Evolutionary conservation across 2,113 vertebrate species (phyloP).

Genomic region (Meles meles): DNA sequence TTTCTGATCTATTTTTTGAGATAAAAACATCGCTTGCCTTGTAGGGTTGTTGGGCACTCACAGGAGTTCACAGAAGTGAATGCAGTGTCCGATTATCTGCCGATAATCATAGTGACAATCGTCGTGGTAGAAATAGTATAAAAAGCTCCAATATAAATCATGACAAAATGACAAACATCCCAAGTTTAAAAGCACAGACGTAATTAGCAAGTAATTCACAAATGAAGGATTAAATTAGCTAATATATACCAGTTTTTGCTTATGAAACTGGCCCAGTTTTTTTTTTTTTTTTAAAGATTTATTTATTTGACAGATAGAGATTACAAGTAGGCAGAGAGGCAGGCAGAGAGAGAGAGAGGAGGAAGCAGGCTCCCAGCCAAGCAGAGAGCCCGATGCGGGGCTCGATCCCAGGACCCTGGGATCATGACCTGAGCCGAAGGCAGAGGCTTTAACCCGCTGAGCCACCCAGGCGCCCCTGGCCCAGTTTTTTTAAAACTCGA

Average conservation of each 20-base stretch:
- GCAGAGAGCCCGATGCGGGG: no score
- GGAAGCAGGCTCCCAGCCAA: no score
- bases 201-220: not conserved
- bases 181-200: not conserved
- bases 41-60: not conserved
- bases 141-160: not conserved
- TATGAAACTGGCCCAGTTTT: not conserved
- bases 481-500: not conserved
- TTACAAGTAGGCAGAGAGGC: no score
- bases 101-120: not conserved
- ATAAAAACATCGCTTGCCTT: not conserved
- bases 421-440: no score
- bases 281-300: no score
- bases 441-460: no score
- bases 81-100: not conserved
- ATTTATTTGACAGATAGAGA: no score
- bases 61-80: not conserved
- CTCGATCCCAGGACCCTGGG: no score
- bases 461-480: no score
- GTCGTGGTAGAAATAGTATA: not conserved
- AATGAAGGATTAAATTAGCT: not conserved
- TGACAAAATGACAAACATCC: not conserved
- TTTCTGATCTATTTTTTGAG: not conserved
- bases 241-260: not conserved
- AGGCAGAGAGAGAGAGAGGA: no score